Evolutionary conservation across 2,797 vertebrate species (phyloP), one percentile per base, ranked within the genome.

Genomic region (Sebastes hubbsi): DNA sequence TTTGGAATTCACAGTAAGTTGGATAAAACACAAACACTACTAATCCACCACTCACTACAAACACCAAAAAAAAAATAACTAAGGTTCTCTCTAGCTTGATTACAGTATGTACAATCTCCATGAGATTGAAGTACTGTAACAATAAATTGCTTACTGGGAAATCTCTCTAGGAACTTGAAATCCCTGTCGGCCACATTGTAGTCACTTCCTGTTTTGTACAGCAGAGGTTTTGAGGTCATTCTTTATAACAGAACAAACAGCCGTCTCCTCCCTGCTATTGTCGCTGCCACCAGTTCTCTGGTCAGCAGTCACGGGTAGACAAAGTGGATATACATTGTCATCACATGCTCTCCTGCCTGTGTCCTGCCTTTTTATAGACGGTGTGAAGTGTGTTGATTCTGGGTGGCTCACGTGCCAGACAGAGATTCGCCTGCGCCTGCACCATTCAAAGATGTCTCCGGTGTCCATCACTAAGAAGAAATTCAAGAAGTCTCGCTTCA

Each of bases 321-420:
- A 71, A 59, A 82, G 55, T 24, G 13, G 7, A 12, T 32, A 6
- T 11, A 22, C 22, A 18, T 36, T 64, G 67, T 83, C 6, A 58
- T 72, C 29, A 34, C 52, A 24, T 4, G 30, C 68, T 46, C 6
- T 78, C 32, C 63, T 32, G 77, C 64, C 59, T 75, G 7, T 83
- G 27, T 61, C 52, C 64, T 75, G 18, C 24, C 3, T 49, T 30
- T 38, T 58, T 76, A 8, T 85, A 99, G 99, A 97, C 91, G 96
- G 95, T 69, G 78, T 96, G 84, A 94, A 96, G 74, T 97, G 95
- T 90, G 88, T 99, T 78, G 99, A 99, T 95, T 95, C 95, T 38
- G 99, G 98, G 59, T 99, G 98, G 98, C 96, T 99, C 85, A 99
- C 99, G 0, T 98, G 97, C 92, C 99, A 99, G 91, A 98, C 98